Percentiles rank a stretch among this genome's conserved stretches.
Conservation (phyloP, 2,888 invertebrate species). For the Trichopria drosophilae region DNA sequence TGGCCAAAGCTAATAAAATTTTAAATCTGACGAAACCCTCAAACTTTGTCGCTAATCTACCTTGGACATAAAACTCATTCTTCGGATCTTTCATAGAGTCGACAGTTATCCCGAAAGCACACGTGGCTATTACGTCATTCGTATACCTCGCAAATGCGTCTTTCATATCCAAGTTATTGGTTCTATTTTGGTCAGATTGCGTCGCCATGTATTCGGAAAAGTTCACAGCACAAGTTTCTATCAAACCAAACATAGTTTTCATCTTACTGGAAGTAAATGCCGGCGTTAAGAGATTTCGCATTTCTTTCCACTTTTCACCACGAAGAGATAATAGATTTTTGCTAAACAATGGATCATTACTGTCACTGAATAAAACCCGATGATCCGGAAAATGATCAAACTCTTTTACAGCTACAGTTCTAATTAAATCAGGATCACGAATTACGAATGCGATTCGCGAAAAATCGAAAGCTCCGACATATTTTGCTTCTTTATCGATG, state of each 20-base stretch:
- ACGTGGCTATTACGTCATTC: slow-evolving; percentile 44
- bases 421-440: slow-evolving; percentile 47
- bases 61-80: slow-evolving; percentile 42
- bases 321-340: slow-evolving; percentile 37
- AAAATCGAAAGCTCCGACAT: slow-evolving; percentile 45
- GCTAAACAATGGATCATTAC: slow-evolving; percentile 37
- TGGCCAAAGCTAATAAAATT: slow-evolving; percentile 20
- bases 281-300: slow-evolving; percentile 61
- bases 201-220: slow-evolving; percentile 37
- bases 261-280: slow-evolving; percentile 64
- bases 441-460: slow-evolving; percentile 40
- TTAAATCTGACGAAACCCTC: slow-evolving; percentile 18
- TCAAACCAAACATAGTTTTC: slow-evolving; percentile 61
- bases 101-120: slow-evolving; percentile 43
- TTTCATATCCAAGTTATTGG: slow-evolving; percentile 43
- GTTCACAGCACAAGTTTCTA: slow-evolving; percentile 49
- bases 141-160: slow-evolving; percentile 41
- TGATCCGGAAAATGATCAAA: slow-evolving; percentile 48
- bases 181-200: slow-evolving; percentile 6
- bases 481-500: slow-evolving; percentile 35
- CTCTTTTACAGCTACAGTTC: slow-evolving; percentile 44
- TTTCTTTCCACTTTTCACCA: slow-evolving; percentile 61
- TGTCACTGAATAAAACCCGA: slow-evolving; percentile 34
- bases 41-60: slow-evolving; percentile 28
- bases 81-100: slow-evolving; percentile 43